Conservation (phyloP, 1,140 invertebrate genomes). For the Stratiolaelaps scimitus region DNA sequence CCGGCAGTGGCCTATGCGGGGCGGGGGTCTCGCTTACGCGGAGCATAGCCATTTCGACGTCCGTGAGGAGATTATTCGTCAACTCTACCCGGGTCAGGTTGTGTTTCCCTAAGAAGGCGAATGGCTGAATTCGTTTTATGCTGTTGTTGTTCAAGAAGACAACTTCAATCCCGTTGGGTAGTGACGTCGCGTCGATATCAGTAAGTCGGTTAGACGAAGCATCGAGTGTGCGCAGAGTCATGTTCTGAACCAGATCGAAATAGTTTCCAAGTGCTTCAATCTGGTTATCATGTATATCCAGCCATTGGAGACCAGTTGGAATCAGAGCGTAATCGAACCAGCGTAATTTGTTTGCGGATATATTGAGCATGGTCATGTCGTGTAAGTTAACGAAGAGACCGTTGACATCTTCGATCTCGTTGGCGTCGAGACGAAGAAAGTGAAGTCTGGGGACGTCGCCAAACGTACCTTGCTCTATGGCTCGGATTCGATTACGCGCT, state of each 20-base stretch:
- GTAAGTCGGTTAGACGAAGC: slow-evolving; percentile 64
- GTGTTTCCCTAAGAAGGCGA: slow-evolving; percentile 64
- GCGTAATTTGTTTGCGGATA: slow-evolving; percentile 71
- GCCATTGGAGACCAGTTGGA: slow-evolving; percentile 63
- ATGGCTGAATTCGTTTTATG: slow-evolving; percentile 58
- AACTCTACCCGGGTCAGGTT: slow-evolving; percentile 66
- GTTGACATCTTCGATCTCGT: slow-evolving; percentile 64
- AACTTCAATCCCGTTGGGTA: slow-evolving; percentile 60
- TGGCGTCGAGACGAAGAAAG: slow-evolving; percentile 69
- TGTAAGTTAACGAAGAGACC: slow-evolving; percentile 67
- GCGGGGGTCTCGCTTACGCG: slow-evolving; percentile 55
- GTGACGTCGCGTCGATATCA: slow-evolving; percentile 54
- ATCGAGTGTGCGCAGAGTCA: slow-evolving; percentile 59
- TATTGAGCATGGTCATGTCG: slow-evolving; percentile 69
- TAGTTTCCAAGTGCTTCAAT: slow-evolving; percentile 68
- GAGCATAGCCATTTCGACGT: slow-evolving; percentile 61
- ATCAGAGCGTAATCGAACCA: slow-evolving; percentile 76
- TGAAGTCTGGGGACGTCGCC: slow-evolving; percentile 60
- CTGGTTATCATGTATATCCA: slow-evolving; percentile 75
- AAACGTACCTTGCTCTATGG: slow-evolving; percentile 65
- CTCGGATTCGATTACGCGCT: slow-evolving; percentile 63
- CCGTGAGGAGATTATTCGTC: slow-evolving; percentile 65
- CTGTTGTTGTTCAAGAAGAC: slow-evolving; percentile 67
- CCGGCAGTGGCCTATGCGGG: slow-evolving; percentile 54
- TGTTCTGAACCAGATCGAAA: slow-evolving; percentile 54